Base-by-base conservation (phyloP, 2,797 vertebrate genomes). In the Halcyon chelicuti region DNA sequence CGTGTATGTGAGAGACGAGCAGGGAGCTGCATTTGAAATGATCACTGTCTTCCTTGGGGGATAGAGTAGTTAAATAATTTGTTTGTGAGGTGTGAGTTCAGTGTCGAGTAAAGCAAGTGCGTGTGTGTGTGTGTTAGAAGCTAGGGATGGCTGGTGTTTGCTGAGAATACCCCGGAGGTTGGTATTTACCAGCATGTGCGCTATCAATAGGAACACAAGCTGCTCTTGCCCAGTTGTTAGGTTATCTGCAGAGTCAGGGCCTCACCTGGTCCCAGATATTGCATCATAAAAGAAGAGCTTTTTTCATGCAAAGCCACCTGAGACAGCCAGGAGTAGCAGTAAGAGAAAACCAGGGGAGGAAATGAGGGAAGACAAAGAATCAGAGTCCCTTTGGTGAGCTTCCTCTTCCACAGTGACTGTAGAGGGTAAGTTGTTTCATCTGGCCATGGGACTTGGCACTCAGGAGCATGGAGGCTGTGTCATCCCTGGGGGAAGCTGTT, bases 51-150 rank as follows among this genome's bases (percentile, higher is more conserved):
- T 97, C 97, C 97, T 97, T 94, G 37, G 97, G 97, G 97, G 97
- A 96, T 95, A 96, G 95, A 97, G 96, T 42, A 96, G 98, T 98
- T 98, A 98, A 97, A 97, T 98, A 98, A 97, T 97, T 97, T 98
- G 97, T 98, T 98, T 98, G 97, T 92, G 92, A 97, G 96, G 98
- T 97, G 96, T 31, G 71, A 93, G 97, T 96, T 97, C 94, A 66
- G 96, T 92, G 92, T 67, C 21, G 75, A 80, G 91, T 90, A 81
- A 88, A 96, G 93, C 67, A 57, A 68, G 75, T 21, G 85, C 71
- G 65, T 68, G 23, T 33, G 52, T 33, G 29, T 39, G 46, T 62
- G 76, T 54, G 74, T 29, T 25, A 23, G 47, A 82, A 65, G 94
- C 86, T 72, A 12, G 88, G 29, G 9, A 2, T 17, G 58, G 80